Conservation (phyloP, 92 coral and sea anemone genomes). For the Phenganax stokvisi region DNA sequence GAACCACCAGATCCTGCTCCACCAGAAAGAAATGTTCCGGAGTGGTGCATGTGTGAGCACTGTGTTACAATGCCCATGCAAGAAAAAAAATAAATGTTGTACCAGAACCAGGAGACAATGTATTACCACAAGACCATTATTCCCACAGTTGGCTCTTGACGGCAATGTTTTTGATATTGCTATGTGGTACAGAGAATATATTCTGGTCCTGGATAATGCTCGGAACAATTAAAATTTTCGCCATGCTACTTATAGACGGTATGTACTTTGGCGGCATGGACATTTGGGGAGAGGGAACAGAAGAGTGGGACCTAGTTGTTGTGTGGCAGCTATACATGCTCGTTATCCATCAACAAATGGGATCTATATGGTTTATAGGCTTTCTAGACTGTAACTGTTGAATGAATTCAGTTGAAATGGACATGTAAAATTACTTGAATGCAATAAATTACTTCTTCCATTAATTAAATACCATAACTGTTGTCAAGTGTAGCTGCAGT, state of each 20-base stretch:
- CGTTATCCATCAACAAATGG: constrained; percentile 35
- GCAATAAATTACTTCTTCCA: neutral
- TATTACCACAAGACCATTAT: constrained; percentile 35
- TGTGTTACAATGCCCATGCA: constrained; percentile 39
- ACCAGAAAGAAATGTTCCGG: too few species aligned
- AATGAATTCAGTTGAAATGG: too few species aligned
- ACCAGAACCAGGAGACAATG: constrained; percentile 29
- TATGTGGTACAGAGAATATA: constrained; percentile 33
- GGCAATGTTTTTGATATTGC: constrained; percentile 45
- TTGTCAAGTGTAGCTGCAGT: neutral
- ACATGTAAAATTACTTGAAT: constrained; percentile 3
- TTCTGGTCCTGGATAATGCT: constrained; percentile 39
- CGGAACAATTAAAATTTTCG: constrained; percentile 42
- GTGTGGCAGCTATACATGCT: constrained; percentile 23
- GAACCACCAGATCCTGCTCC: constrained; percentile 7
- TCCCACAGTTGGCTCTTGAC: constrained; percentile 39
- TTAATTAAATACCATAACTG: neutral
- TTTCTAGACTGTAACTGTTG: constrained; percentile 4
- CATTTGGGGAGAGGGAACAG: constrained; percentile 34
- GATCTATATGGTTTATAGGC: constrained; percentile 26
- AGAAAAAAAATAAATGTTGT: constrained; percentile 45
- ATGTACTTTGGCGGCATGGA: constrained; percentile 28
- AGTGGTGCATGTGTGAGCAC: too few species aligned
- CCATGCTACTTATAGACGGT: constrained; percentile 24
- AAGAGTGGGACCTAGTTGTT: constrained; percentile 31